Evolutionary conservation across 2,797 vertebrate species (phyloP).

Genomic region (Periparus ater): DNA sequence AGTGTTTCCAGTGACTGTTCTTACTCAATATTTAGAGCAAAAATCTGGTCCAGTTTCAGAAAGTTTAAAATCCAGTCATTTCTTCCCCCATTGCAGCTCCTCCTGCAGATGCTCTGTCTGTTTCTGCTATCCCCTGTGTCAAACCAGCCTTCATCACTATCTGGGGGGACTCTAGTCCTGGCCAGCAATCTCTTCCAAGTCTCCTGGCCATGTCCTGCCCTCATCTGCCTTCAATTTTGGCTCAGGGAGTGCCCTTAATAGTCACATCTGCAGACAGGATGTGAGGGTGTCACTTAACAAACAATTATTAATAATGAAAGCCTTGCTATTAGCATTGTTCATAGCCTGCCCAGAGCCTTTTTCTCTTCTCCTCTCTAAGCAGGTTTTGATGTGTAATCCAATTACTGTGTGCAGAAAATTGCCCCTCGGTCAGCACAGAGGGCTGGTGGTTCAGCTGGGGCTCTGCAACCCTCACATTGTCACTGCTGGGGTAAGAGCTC

Average conservation of each 20-base stretch:
- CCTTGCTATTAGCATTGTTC: neutral
- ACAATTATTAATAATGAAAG: neutral
- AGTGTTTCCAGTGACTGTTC: neutral
- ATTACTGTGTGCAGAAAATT: neutral
- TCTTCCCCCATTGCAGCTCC: neutral
- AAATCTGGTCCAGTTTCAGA: neutral
- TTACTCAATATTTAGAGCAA: neutral
- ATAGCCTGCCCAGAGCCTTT: neutral
- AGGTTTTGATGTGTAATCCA: slow-evolving; percentile 2
- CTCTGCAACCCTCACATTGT: neutral
- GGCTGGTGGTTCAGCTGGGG: neutral
- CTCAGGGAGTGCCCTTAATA: neutral
- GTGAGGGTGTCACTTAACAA: neutral
- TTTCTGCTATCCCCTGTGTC: neutral
- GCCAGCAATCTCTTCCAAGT: neutral
- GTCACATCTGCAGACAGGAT: neutral
- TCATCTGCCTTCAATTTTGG: neutral
- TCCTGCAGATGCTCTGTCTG: neutral
- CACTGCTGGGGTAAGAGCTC: neutral
- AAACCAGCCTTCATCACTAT: neutral
- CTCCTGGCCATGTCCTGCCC: neutral
- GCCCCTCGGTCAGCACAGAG: neutral
- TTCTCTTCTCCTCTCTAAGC: neutral
- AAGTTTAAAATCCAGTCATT: neutral
- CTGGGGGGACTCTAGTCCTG: neutral